Percentiles rank a stretch among this genome's conserved stretches.
Evolutionary conservation across 2,113 vertebrate genomes (phyloP).

Genomic region (Numenius arquata): DNA sequence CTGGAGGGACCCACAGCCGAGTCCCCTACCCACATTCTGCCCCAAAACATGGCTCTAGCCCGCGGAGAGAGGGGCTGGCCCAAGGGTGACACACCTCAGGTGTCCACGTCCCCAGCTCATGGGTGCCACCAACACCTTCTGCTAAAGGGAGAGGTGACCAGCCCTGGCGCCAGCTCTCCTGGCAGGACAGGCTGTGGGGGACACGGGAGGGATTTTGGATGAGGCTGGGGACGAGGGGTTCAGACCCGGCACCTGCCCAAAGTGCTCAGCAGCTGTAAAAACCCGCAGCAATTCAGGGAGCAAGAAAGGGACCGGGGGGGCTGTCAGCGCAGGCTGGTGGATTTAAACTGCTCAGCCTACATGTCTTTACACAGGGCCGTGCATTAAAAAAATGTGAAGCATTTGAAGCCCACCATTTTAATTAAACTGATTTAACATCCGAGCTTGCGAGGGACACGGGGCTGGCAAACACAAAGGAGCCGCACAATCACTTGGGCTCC

Average conservation of each 20-base stretch:
- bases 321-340: not conserved
- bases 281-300: not conserved
- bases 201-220: not conserved
- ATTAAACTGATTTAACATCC: constrained; percentile 64
- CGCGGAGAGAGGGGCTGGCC: not conserved
- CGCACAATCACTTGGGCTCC: constrained; percentile 54
- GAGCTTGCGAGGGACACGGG: constrained; percentile 27
- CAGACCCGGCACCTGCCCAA: not conserved
- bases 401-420: constrained; percentile 62
- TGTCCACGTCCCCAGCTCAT: not conserved
- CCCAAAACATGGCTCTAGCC: not conserved
- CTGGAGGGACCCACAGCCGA: not conserved
- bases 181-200: not conserved
- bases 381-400: not conserved
- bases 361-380: not conserved
- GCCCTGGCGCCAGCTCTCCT: not conserved
- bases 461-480: constrained; percentile 56
- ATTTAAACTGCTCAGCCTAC: not conserved
- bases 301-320: not conserved
- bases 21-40: rapidly evolving
- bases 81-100: rapidly evolving
- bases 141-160: not conserved
- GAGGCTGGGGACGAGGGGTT: not conserved
- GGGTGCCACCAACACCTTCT: not conserved
- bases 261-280: not conserved